Percentiles rank a stretch among this genome's conserved stretches.
phyloP scores from a whole-genome alignment of 2,888 invertebrate genomes.

The Margaritifera margaritifera region DNA sequence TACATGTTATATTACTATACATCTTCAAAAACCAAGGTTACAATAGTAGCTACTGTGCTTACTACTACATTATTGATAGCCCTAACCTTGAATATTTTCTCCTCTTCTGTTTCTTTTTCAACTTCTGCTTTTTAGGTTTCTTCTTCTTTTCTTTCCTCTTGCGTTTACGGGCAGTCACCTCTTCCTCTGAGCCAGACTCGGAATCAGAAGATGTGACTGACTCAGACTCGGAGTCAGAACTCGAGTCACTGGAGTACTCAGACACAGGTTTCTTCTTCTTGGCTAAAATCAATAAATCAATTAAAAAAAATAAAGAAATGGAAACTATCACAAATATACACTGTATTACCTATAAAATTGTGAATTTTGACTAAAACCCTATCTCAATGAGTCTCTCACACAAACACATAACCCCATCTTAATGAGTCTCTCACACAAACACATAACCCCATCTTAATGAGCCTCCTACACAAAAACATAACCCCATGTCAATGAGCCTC shows the following conservation, averaged over 20 bases:
- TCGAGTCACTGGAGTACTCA: constrained; percentile 34
- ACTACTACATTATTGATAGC: too few relatives aligned
- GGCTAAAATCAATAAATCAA: constrained; percentile 15
- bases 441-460: too few relatives aligned
- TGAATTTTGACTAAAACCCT: too few relatives aligned
- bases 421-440: too few relatives aligned
- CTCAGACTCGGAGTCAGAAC: constrained; percentile 48
- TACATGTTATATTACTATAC: too few relatives aligned
- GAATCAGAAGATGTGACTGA: constrained; percentile 7
- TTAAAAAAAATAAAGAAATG: background rate
- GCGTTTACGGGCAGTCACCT: constrained; percentile 42
- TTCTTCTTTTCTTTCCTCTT: constrained; percentile 65
- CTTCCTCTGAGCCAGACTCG: constrained; percentile 22
- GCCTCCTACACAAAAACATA: too few relatives aligned
- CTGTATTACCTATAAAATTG: background rate
- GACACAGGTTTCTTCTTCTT: constrained; percentile 51
- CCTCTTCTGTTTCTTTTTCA: constrained; percentile 53
- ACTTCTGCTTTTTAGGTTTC: constrained; percentile 50
- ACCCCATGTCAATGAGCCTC: too few relatives aligned
- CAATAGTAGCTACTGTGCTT: too few relatives aligned
- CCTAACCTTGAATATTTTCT: constrained; percentile 32
- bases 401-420: too few relatives aligned
- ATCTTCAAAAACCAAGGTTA: too few relatives aligned
- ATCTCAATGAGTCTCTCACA: too few relatives aligned
- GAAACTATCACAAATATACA: background rate